Evolutionary conservation across 2,888 invertebrate genomes (phyloP), one percentile per base, ranked within the genome.

Genomic region (Trichopria drosophilae): DNA sequence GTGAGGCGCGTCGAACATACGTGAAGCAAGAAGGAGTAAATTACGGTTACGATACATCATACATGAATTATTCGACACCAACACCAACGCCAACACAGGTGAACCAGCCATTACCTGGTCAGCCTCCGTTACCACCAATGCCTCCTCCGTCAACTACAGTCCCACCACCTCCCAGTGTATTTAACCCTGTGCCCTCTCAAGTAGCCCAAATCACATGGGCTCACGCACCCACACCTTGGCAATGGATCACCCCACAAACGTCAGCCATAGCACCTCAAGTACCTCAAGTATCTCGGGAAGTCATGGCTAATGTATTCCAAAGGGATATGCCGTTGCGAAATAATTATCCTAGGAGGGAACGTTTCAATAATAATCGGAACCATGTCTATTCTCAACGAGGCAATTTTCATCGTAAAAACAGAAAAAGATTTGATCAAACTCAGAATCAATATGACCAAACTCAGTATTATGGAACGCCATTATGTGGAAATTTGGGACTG

Each of bases 121-220:
- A 75, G 49, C 75, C 75, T 9, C 75, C 75, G 0, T 57, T 75
- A 42, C 75, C 75, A 22, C 73, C 73, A 7, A 75, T 75, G 74
- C 74, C 75, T 22, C 75, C 74, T 4, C 74, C 74, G 6, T 63
- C 72, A 1, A 66, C 59, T 3, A 62, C 71, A 13, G 62, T 69
- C 9, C 58, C 60, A 7, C 65, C 65, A 18, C 66, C 66, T 4
- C 74, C 74, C 12, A 68, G 71, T 9, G 67, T 70, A 3, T 69
- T 69, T 4, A 71, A 69, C 22, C 62, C 73, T 20, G 71, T 71
- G 34, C 65, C 68, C 22, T 64, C 72, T 4, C 73, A 72, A 57
- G 67, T 73, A 7, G 51, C 73, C 3, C 70, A 66, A 3, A 63
- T 74, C 37, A 73, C 69, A 50, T 63, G 10, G 12, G 26, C 26